Evolutionary conservation across 2,797 vertebrate species (phyloP).

Genomic region (Myotis daubentonii): DNA sequence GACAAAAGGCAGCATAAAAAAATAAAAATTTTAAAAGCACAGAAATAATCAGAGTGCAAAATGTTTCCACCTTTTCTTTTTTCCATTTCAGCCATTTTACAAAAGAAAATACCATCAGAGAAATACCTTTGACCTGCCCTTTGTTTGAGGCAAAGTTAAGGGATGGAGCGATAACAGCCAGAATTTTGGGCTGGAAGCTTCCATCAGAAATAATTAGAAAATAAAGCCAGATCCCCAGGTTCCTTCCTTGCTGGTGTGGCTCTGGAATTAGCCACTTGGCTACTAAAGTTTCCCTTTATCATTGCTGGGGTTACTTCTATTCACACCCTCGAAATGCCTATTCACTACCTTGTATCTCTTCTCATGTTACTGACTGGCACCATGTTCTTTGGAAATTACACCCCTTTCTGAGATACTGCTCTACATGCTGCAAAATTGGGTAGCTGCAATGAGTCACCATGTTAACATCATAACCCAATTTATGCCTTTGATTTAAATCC

Average conservation of each 20-base stretch:
- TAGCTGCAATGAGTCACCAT: background rate
- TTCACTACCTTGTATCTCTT: background rate
- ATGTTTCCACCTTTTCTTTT: background rate
- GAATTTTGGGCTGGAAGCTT: background rate
- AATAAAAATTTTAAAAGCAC: background rate
- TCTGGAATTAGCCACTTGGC: background rate
- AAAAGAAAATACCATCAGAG: background rate
- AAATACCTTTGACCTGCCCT: background rate
- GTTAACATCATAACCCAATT: background rate
- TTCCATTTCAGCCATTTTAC: background rate
- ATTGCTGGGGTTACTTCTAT: background rate
- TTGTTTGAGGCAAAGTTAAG: background rate
- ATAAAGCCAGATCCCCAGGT: background rate
- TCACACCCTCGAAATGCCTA: background rate
- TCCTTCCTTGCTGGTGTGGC: background rate
- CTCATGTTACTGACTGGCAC: background rate
- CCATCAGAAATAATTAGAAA: background rate
- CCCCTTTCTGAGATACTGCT: conserved; percentile 10
- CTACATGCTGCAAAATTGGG: background rate
- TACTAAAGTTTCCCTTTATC: background rate
- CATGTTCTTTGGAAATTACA: background rate
- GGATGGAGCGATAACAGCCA: background rate
- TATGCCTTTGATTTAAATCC: background rate
- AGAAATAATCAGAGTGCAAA: background rate
- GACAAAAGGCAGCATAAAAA: background rate